Conservation (phyloP, 2,113 vertebrate genomes). For the Gobio gobio region DNA sequence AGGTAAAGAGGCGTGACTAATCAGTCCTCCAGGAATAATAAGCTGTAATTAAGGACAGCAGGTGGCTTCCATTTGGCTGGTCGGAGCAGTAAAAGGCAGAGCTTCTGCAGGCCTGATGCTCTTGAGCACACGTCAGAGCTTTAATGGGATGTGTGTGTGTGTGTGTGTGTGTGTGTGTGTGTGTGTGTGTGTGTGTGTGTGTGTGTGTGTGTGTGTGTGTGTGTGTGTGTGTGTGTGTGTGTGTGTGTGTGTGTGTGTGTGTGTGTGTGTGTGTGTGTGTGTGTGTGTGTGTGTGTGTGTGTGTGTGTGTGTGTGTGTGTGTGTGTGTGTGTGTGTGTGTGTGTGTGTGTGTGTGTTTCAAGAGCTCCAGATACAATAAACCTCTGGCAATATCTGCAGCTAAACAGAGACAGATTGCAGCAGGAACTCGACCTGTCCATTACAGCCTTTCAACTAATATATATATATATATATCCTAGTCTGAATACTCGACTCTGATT, state of each 20-base stretch:
- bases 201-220: not conserved
- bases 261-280: not conserved
- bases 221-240: not conserved
- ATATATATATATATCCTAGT: too few relatives aligned
- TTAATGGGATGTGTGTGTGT: not conserved
- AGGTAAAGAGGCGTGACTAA: slow-evolving; percentile 71
- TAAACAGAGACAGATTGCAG: not conserved
- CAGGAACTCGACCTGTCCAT: not conserved
- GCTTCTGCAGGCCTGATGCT: slow-evolving; percentile 66
- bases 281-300: not conserved
- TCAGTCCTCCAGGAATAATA: slow-evolving; percentile 60
- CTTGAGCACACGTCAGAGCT: slow-evolving; percentile 31
- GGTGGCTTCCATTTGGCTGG: slow-evolving; percentile 73
- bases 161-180: not conserved
- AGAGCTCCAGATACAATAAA: slow-evolving; percentile 25
- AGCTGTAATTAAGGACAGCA: slow-evolving; percentile 70
- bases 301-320: not conserved
- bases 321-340: not conserved
- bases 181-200: not conserved
- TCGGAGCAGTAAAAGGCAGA: slow-evolving; percentile 72
- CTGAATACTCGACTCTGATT: too few relatives aligned
- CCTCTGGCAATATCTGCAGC: slow-evolving; percentile 2
- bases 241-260: not conserved
- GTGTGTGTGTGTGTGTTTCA: not conserved
- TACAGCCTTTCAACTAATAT: too few relatives aligned